Evolutionary conservation across 2,888 invertebrate genomes (phyloP), one percentile per base, ranked within the genome.

Genomic region (Melieria crassipennis): DNA sequence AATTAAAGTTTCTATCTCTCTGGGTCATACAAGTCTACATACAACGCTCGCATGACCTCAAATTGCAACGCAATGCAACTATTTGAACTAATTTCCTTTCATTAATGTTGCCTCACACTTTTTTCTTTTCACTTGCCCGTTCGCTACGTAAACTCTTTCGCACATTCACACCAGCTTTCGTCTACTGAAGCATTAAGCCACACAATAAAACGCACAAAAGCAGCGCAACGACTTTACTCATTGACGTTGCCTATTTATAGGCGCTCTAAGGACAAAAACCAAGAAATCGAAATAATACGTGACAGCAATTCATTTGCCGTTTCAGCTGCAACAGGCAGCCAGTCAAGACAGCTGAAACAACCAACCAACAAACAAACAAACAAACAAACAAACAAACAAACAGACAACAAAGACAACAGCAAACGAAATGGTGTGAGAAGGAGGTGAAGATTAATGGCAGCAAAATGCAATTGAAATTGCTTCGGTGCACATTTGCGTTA

Each of bases 381-480:
- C 52, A 11, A 52, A 11, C 4, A 52, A 11, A 52, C 6, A 52
- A 52, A 9, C 7, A 52, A 52, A 52, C 52, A 52, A 50, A 50
- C 50, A 50, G 11, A 50, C 50, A 50, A 7, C 7, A 7, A 7
- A 50, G 11, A 50, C 50, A 50, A 7, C 7, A 7, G 13, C 52
- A 52, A 52, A 52, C 13, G 5, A 7, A 11, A 13, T 52, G 52
- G 61, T 50, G 62, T 62, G 52, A 48, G 52, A 62, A 66, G 52
- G 56, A 48, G 61, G 71, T 66, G 66, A 66, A 66, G 61, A 71
- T 71, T 61, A 71, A 71, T 71, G 66, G 66, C 62, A 64, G 57
- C 47, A 66, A 71, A 71, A 71, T 63, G 71, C 66, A 71, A 71
- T 66, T 66, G 71, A 64, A 65, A 57, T 64, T 70, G 70, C 70